Evolutionary conservation across 2,113 vertebrate species (phyloP).

Genomic region (Stegostoma tigrinum): DNA sequence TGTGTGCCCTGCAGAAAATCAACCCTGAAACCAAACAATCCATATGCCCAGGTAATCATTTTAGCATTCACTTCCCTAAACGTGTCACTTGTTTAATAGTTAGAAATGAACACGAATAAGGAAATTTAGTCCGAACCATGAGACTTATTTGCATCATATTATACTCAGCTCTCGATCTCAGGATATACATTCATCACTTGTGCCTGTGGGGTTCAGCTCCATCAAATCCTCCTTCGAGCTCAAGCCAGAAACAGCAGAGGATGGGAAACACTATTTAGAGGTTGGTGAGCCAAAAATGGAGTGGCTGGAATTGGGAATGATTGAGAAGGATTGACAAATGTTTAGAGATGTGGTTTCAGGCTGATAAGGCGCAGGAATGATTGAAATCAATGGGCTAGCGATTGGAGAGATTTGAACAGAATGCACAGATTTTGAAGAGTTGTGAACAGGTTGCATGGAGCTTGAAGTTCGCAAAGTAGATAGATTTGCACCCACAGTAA

Average conservation of each 20-base stretch:
- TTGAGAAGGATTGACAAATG: slow-evolving; percentile 1
- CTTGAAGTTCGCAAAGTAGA: not conserved
- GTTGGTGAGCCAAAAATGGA: not conserved
- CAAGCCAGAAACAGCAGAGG: not conserved
- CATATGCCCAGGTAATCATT: not conserved
- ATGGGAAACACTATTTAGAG: not conserved
- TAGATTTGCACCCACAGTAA: not conserved
- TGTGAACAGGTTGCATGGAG: not conserved
- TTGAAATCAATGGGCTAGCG: not conserved
- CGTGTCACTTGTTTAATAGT: not conserved
- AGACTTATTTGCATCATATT: not conserved
- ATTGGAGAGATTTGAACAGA: not conserved
- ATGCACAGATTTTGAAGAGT: not conserved
- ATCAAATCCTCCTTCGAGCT: slow-evolving; percentile 5
- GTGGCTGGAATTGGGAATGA: slow-evolving; percentile 6
- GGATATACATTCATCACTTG: not conserved
- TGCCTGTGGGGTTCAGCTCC: not conserved
- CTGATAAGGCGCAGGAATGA: not conserved
- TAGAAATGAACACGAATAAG: not conserved
- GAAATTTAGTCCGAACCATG: not conserved
- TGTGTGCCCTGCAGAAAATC: not conserved
- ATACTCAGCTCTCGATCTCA: not conserved
- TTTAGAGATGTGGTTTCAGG: not conserved
- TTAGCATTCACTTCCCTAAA: not conserved
- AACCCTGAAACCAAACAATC: not conserved